Evolutionary conservation across 2,888 invertebrate species (phyloP), one percentile per base, ranked within the genome.

Genomic region (Amphipyra berbera): DNA sequence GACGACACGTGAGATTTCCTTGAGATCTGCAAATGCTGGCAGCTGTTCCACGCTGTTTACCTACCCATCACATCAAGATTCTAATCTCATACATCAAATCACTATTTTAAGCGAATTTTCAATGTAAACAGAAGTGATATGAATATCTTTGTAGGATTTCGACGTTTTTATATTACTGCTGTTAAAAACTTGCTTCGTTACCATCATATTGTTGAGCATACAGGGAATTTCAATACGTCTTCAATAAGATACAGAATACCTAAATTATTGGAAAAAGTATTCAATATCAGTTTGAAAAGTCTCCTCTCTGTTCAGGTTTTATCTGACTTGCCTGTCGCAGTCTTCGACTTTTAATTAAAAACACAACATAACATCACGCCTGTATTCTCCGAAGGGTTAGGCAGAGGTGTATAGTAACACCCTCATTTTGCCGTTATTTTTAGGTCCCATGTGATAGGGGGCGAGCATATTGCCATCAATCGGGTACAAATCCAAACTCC

Each of bases 101-200:
- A 54, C 53, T 66, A 61, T 73, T 64, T 76, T 54, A 38, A 73
- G 52, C 61, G 44, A 59, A 67, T 49, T 27, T 45, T 44, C 45
- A 52, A 27, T 37, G 55, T 55, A 54, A 57, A 61, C 42, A 46
- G 13, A 52, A 52, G 47, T 60, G 61, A 61, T 21, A 21, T 61
- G 57, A 64, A 76, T 73, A 61, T 57, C 59, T 46, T 59, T 42
- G 56, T 49, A 13, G 45, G 42, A 0, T 48, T 58, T 47, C 42
- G 46, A 75, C 59, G 46, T 56, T 68, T 55, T 69, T 75, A 70
- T 71, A 74, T 75, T 33, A 38, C 50, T 35, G 38, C 44, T 61
- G 47, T 68, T 54, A 45, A 48, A 57, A 21, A 15, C 27, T 40
- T 1, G 7, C 41, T 46, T 15, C 45, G 53, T 46, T 45, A 41